A percentile compares a stretch with the other conserved stretches of the same genome.
Conservation (phyloP, 2,888 invertebrate species). For the Ctenicera cuprea region DNA sequence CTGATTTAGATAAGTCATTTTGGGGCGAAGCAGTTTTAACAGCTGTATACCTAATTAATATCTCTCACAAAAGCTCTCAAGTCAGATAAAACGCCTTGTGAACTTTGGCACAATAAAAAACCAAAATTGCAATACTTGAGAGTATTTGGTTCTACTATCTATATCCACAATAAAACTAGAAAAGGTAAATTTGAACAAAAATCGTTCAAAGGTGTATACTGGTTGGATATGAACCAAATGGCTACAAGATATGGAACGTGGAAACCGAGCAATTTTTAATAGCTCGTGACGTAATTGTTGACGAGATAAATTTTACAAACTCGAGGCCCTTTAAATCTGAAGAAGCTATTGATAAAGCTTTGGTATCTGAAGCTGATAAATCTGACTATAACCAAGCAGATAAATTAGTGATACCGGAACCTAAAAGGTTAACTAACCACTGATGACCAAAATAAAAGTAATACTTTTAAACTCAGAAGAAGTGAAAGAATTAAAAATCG, state of each 20-base stretch:
- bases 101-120: slow-evolving; percentile 1
- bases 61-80: slow-evolving; percentile 49
- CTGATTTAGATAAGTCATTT: slow-evolving; percentile 55
- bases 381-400: background rate
- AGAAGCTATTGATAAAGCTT: background rate
- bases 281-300: slow-evolving; percentile 64
- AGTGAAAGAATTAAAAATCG: background rate
- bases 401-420: slow-evolving; percentile 25
- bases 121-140: background rate
- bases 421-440: background rate
- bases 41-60: slow-evolving; percentile 58
- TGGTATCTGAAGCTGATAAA: too few relatives aligned
- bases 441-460: background rate
- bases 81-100: slow-evolving; percentile 9
- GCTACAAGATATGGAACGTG: slow-evolving; percentile 64
- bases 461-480: background rate
- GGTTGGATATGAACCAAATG: slow-evolving; percentile 64
- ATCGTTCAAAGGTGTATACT: slow-evolving; percentile 65
- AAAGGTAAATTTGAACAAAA: slow-evolving; percentile 51
- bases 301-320: slow-evolving; percentile 57
- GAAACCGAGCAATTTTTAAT: slow-evolving; percentile 60
- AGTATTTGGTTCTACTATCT: slow-evolving; percentile 60
- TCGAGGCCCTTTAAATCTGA: background rate
- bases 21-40: slow-evolving; percentile 59
- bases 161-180: slow-evolving; percentile 64